Evolutionary conservation across 2,888 invertebrate genomes (phyloP).

Genomic region (Ormyrus labotus): DNA sequence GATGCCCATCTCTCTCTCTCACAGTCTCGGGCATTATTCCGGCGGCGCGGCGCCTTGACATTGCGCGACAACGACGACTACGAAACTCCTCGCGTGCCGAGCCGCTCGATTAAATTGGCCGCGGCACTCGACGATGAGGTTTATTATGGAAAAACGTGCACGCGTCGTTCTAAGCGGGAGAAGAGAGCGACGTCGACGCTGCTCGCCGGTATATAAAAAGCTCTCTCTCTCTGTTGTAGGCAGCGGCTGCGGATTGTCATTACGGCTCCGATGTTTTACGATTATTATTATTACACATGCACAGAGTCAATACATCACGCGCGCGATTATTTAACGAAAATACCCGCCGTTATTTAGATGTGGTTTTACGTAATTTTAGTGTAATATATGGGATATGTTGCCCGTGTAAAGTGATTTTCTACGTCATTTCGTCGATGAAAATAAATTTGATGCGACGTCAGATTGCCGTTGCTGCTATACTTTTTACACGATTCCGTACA

Average conservation of each 20-base stretch:
- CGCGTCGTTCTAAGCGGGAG: neutral
- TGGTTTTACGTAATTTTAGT: neutral
- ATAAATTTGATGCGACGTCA: neutral
- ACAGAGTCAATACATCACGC: slow-evolving; percentile 10
- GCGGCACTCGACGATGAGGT: slow-evolving; percentile 44
- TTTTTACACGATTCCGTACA: neutral
- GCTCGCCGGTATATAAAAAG: slow-evolving; percentile 12
- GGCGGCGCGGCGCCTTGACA: slow-evolving; percentile 31
- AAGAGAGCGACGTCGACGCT: neutral
- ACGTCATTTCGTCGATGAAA: slow-evolving; percentile 1
- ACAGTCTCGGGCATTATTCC: neutral
- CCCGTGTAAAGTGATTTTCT: neutral
- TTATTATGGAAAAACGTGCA: slow-evolving; percentile 51
- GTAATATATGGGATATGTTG: too few relatives aligned
- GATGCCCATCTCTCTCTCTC: neutral
- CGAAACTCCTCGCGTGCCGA: slow-evolving; percentile 14
- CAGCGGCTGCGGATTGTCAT: slow-evolving; percentile 30
- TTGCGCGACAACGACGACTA: neutral
- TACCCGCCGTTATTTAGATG: slow-evolving; percentile 19
- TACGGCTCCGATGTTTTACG: slow-evolving; percentile 36
- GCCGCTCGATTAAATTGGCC: slow-evolving; percentile 24
- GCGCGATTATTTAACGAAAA: neutral
- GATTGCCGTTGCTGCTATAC: neutral
- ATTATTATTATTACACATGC: slow-evolving; percentile 37
- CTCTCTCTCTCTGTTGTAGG: neutral